Base-by-base conservation (phyloP, 2,888 invertebrate species). In the Macrostomum cliftonense region DNA sequence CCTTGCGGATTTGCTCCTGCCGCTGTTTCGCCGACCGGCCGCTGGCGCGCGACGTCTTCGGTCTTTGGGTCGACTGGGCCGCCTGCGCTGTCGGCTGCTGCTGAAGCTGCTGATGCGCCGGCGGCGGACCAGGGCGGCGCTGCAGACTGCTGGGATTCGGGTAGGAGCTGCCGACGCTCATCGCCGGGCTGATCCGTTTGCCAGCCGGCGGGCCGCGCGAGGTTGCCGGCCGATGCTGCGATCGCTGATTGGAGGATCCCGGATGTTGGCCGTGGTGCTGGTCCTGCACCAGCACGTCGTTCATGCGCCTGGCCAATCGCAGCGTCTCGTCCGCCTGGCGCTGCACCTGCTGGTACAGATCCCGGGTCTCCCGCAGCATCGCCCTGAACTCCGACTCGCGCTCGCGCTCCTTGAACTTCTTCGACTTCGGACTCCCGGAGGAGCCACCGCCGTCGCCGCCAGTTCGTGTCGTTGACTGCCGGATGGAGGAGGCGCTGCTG, bases 281-380 rank as follows among this genome's bases (percentile, higher is more conserved):
- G 38, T 46, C 46, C 17, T 38, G 21, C 36, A 14, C 20, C 14
- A 46, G 38, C n/a, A n/a, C 46, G 14, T 39, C 43, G 37, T 46
- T 46, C 16, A 46, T 46, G 12, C 43, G 38, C n/a, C 46, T 39
- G 13, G 46, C 46, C 14, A 37, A 19, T 9, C 40, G 38, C 19
- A 46, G 43, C 2, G 46, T 46, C 43, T 46, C 45, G 16, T 46
- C 46, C 2, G 46, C 46, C 14, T 46, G 46, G 16, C 46, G 46
- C 43, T 46, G 46, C n/a, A 46, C 46, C 38, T 46, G 17, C 14
- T 42, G 14, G 20, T 46, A 46, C 14, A 46, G 40, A n/a, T 38
- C 38, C 11, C 46, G 14, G 2, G 46, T 46, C 14, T 38, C 40
- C 13, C 40, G 46, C 39, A 46, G 28, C 28, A 28, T 28, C 28